A percentile compares a stretch with the other conserved stretches of the same genome.
These are phyloP conservation scores for Thymallus thymallus DNA, from an alignment of 2,113 vertebrate genomes.

Conservation along the genomic window DNA sequence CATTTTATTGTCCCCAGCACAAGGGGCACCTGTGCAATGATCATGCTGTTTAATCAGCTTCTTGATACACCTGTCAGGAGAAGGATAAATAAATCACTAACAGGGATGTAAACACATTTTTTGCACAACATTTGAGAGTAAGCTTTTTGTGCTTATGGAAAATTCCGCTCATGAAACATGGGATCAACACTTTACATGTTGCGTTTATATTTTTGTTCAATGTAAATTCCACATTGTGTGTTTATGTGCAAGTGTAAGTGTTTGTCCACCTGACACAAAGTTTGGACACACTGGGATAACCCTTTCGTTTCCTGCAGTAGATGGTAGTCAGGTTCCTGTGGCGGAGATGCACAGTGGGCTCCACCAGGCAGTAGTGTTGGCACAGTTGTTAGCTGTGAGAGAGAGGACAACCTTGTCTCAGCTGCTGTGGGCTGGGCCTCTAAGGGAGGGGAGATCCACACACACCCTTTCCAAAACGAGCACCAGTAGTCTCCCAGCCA, in stretches of 20 bases:
- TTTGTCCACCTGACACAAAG: slow-evolving; percentile 12
- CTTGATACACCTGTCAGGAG: no score
- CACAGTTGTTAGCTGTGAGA: slow-evolving; percentile 80
- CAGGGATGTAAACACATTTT: no score
- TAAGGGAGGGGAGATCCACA: slow-evolving; percentile 55
- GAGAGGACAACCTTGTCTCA: slow-evolving; percentile 74
- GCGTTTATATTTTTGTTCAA: no score
- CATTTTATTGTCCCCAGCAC: no score
- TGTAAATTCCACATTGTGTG: background rate
- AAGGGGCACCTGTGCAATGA: no score
- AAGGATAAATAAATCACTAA: no score
- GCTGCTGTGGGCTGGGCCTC: slow-evolving; percentile 84
- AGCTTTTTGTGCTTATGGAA: no score
- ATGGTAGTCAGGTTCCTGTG: slow-evolving; percentile 21
- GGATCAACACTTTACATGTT: no score
- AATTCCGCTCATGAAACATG: no score
- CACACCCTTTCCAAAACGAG: slow-evolving; percentile 47
- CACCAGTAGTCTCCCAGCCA: slow-evolving; percentile 30
- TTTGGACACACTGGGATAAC: background rate
- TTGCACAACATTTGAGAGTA: no score
- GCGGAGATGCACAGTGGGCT: slow-evolving; percentile 38
- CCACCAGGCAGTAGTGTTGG: slow-evolving; percentile 40
- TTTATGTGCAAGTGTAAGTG: background rate
- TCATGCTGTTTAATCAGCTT: no score
- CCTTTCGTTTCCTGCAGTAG: background rate